Conservation (phyloP, 1,140 invertebrate genomes). For the Lepidurus packardi region DNA sequence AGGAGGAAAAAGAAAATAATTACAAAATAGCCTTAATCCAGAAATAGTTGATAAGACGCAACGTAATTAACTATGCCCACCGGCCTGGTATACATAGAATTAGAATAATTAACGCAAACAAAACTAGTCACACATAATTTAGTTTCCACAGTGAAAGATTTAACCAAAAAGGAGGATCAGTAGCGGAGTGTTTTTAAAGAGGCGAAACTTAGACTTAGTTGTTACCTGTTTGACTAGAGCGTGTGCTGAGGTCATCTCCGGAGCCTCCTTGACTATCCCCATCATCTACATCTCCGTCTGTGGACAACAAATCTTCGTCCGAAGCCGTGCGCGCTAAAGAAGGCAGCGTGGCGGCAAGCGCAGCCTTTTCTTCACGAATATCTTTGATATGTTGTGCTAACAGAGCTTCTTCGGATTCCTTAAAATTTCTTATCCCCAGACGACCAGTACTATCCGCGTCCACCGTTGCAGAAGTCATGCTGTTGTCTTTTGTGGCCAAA, state of each 20-base stretch:
- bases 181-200: too few species aligned
- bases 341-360: constrained; percentile 70
- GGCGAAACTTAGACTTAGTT: neutral
- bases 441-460: neutral
- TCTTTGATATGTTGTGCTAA: constrained; percentile 66
- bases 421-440: constrained; percentile 25
- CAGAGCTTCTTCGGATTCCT: constrained; percentile 54
- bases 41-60: constrained; percentile 17
- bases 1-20: constrained; percentile 28
- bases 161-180: too few species aligned
- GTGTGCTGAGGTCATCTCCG: constrained; percentile 50
- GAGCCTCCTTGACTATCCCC: constrained; percentile 40
- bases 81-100: neutral
- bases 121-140: too few species aligned
- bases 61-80: neutral
- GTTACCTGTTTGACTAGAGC: constrained; percentile 36
- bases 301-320: constrained; percentile 71
- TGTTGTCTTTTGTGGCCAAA: neutral
- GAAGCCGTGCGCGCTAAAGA: constrained; percentile 69
- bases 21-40: neutral
- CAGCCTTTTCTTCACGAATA: constrained; percentile 71
- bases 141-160: too few species aligned
- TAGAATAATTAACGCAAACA: neutral
- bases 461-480: neutral
- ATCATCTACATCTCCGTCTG: constrained; percentile 55